Evolutionary conservation across 2,888 invertebrate genomes (phyloP), one percentile per base, ranked within the genome.

Genomic region (Caenorhabditis zanzibari): DNA sequence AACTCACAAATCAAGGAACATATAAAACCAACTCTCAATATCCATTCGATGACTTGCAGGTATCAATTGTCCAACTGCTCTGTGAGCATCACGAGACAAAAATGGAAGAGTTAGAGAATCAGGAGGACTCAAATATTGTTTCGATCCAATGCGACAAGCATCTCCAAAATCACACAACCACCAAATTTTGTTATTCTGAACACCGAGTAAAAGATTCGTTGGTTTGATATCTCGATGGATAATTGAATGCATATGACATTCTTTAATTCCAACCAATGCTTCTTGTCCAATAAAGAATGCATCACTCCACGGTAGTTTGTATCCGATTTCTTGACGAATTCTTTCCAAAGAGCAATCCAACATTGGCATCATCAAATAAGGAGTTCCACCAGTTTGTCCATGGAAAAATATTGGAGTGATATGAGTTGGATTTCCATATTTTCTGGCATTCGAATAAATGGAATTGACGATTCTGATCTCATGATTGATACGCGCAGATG

Each of bases 161-260:
- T 82, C 82, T 28, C 82, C 82, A 28, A 82, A 82, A 59, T 82
- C 82, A 44, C 77, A 77, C 24, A 82, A 47, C 68, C 52, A 77
- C 75, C 75, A 82, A 38, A 28, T 61, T 19, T 38, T 58, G 47
- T 66, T 72, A 24, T 56, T 32, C 41, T 32, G 24, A 0, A 41
- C 58, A 19, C 72, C 41, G 7, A 73, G 52, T 12, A 82, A 14
- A 26, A 82, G 19, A 47, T 82, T 82, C 2, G 77, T 68, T 41
- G 82, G 82, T 58, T 82, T 82, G 24, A 82, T 73, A 73, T 82
- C 82, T 6, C 82, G 77, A 68, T 82, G 82, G 35, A 73, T 35
- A 24, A 82, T 66, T 19, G 22, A 59, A 35, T 77, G 72, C 6
- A 32, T 24, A 58, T 74, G 74, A n/a, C 74, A 68, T 38, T 74